These are phyloP conservation scores for Pyrrhia umbra DNA, from an alignment of 2,888 invertebrate genomes.

Conservation along the genomic window DNA sequence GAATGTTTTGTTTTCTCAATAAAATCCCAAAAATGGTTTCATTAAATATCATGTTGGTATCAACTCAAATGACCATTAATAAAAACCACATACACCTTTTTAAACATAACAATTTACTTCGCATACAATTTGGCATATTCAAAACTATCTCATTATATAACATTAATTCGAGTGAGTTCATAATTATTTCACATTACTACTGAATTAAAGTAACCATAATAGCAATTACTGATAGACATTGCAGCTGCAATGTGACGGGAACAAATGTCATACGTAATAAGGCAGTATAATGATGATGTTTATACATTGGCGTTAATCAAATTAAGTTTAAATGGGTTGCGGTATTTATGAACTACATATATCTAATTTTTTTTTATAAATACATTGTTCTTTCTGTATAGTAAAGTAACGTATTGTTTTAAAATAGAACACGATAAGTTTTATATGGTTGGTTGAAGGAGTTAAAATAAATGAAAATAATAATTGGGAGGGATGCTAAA, in stretches of 20 bases:
- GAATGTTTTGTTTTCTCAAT: too few relatives aligned
- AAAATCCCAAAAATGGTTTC: too few relatives aligned
- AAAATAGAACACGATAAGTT: too few relatives aligned
- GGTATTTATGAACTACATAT: neutral
- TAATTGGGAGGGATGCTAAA: too few relatives aligned
- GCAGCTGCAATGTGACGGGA: conserved; percentile 70
- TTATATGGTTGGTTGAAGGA: too few relatives aligned
- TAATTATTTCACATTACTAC: conserved; percentile 44
- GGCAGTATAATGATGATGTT: conserved; percentile 62
- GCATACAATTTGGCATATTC: conserved; percentile 33
- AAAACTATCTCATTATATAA: conserved; percentile 44
- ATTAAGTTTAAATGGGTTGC: neutral
- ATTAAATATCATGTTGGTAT: too few relatives aligned
- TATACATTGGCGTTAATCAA: conserved; percentile 51
- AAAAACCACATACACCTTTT: too few relatives aligned
- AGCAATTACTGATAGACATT: conserved; percentile 43
- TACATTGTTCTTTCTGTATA: neutral
- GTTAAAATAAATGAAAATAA: too few relatives aligned
- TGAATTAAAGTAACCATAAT: conserved; percentile 34
- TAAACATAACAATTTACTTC: too few relatives aligned
- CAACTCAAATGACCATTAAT: too few relatives aligned
- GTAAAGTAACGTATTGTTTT: neutral
- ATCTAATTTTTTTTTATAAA: neutral
- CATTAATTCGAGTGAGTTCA: conserved; percentile 51
- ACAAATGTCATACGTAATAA: conserved; percentile 69